Conservation (phyloP, 2,113 vertebrate genomes). For the Gadus chalcogrammus region DNA sequence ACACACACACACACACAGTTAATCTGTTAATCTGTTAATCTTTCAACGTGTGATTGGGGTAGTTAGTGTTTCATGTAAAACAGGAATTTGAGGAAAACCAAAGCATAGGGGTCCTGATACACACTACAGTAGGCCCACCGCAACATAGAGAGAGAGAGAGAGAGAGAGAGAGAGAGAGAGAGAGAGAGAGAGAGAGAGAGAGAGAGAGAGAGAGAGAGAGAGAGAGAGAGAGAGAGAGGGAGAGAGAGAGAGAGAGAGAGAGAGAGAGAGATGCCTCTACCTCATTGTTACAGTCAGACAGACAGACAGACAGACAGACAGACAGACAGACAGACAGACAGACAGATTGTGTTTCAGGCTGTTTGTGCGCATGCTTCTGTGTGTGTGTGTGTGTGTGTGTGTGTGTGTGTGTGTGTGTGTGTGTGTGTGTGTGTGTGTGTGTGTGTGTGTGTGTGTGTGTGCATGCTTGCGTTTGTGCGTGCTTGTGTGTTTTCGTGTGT, state of each 20-base stretch:
- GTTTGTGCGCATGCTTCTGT: neutral
- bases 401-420: neutral
- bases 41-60: no score
- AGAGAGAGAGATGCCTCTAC: neutral
- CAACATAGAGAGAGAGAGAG: neutral
- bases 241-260: neutral
- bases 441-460: neutral
- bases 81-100: no score
- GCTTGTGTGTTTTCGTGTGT: neutral
- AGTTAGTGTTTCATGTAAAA: no score
- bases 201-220: neutral
- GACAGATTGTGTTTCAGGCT: neutral
- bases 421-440: neutral
- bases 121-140: neutral
- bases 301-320: neutral
- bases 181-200: neutral
- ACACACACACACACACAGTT: neutral
- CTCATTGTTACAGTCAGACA: neutral
- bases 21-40: no score
- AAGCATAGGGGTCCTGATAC: no score
- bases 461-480: neutral
- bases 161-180: conserved; percentile 3
- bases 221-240: neutral
- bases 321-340: no score
- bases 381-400: neutral